Evolutionary conservation across 2,888 invertebrate genomes (phyloP).

Genomic region (Protophormia terraenovae): DNA sequence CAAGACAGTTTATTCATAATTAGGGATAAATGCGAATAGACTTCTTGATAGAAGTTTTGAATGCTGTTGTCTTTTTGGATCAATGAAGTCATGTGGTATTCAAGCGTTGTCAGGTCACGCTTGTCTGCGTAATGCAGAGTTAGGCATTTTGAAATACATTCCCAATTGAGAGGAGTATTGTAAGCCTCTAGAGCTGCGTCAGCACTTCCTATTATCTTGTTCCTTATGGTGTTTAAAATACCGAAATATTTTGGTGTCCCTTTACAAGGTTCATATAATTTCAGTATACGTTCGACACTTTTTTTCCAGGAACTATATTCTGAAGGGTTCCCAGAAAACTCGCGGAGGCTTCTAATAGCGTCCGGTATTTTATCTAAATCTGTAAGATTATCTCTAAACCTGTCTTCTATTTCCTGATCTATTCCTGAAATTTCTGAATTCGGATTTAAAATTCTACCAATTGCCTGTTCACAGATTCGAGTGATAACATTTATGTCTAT

Average conservation of each 20-base stretch:
- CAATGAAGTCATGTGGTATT: constrained; percentile 56
- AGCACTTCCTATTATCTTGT: constrained; percentile 19
- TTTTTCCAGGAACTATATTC: background rate
- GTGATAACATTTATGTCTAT: background rate
- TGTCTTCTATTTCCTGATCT: background rate
- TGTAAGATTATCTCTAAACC: constrained; percentile 1
- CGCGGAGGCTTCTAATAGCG: background rate
- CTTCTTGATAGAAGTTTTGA: constrained; percentile 53
- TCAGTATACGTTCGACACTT: too few relatives aligned
- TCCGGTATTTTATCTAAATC: background rate
- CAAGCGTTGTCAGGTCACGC: constrained; percentile 38
- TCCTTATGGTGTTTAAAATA: constrained; percentile 27
- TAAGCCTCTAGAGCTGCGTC: constrained; percentile 37
- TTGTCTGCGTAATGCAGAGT: constrained; percentile 33
- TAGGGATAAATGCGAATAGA: constrained; percentile 49
- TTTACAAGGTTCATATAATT: too few relatives aligned
- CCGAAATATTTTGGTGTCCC: constrained; percentile 9
- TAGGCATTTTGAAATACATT: background rate
- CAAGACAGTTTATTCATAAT: constrained; percentile 57
- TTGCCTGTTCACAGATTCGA: background rate
- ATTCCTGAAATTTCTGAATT: background rate
- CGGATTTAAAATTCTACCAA: background rate
- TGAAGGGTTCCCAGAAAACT: background rate
- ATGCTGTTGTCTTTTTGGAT: constrained; percentile 41
- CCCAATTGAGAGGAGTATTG: constrained; percentile 9